Evolutionary conservation across 2,888 invertebrate species (phyloP).

Genomic region (Cephonodes hylas): DNA sequence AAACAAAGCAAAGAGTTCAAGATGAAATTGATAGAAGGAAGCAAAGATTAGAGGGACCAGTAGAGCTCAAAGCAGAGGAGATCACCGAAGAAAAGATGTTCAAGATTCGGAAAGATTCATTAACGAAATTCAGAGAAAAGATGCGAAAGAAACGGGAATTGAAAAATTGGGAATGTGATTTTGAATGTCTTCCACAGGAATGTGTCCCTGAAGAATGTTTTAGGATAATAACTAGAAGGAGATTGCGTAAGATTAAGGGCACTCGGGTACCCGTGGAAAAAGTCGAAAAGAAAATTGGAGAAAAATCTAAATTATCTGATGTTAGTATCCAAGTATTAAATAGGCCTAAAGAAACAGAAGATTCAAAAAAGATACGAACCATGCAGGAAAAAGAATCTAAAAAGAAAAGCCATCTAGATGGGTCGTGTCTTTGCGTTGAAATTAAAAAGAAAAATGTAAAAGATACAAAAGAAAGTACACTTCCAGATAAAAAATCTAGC

Average conservation of each 20-base stretch:
- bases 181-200: slow-evolving; percentile 33
- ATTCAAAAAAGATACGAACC: not conserved
- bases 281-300: not conserved
- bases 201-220: slow-evolving; percentile 44
- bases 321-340: not conserved
- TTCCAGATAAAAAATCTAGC: not conserved
- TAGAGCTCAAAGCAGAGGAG: slow-evolving; percentile 7
- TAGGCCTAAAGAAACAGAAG: not conserved
- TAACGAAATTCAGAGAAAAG: slow-evolving; percentile 40
- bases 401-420: not conserved
- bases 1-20: slow-evolving; percentile 22
- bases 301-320: not conserved
- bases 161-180: slow-evolving; percentile 38
- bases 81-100: slow-evolving; percentile 18
- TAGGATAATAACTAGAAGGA: slow-evolving; percentile 26
- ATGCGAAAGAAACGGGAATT: slow-evolving; percentile 27
- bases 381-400: not conserved
- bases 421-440: not conserved
- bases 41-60: not conserved
- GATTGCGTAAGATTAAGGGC: slow-evolving; percentile 5
- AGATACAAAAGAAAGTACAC: not conserved
- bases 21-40: slow-evolving; percentile 18
- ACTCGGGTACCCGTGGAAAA: not conserved
- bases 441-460: not conserved
- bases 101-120: slow-evolving; percentile 40